These are phyloP conservation scores for Trematocara zebra DNA, from an alignment of 2,113 vertebrate genomes.

Conservation along the genomic window DNA sequence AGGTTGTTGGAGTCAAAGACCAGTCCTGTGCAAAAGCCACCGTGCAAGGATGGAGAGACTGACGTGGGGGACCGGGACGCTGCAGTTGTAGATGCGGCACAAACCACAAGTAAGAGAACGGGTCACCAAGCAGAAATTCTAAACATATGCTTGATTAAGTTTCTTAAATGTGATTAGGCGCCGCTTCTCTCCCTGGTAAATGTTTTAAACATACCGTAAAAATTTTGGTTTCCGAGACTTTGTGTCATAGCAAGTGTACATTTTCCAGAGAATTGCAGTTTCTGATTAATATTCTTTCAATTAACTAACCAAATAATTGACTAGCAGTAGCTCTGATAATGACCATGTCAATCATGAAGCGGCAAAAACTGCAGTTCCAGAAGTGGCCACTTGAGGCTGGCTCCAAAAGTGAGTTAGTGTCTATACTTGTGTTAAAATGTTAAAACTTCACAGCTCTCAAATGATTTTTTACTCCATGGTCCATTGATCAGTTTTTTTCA, in stretches of 20 bases:
- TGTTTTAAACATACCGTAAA: background rate
- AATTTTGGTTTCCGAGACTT: fast-evolving
- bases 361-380: background rate
- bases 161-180: background rate
- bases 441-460: background rate
- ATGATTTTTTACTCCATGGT: background rate
- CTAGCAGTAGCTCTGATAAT: fast-evolving
- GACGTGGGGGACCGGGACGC: background rate
- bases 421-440: background rate
- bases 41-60: background rate
- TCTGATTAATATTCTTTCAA: background rate
- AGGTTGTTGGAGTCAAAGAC: background rate
- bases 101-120: slow-evolving; percentile 28
- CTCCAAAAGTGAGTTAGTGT: background rate
- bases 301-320: background rate
- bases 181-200: background rate
- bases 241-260: background rate
- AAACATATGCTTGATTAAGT: background rate
- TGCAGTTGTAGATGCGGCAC: background rate
- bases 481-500: background rate
- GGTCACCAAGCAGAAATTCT: background rate
- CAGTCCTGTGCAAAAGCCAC: background rate
- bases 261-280: background rate
- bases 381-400: fast-evolving
- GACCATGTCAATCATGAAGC: background rate